Base-by-base conservation (phyloP, 2,888 invertebrate species). In the Apamea epomidion region DNA sequence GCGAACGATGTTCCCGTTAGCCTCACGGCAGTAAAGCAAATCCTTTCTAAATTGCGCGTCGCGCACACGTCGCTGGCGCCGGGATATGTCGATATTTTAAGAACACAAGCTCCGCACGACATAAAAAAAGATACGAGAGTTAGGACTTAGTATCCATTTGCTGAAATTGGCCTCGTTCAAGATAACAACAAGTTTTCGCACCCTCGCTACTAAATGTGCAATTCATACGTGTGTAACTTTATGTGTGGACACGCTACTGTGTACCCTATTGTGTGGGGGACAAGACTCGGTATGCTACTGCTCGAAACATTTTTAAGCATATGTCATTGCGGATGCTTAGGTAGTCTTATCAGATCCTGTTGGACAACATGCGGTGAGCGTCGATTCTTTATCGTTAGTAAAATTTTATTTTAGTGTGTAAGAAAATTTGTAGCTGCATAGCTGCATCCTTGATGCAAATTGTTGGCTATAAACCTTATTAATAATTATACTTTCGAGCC, bases 141-240 rank as follows among this genome's bases (percentile, higher is more conserved):
- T 95, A 96, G 96, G 96, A 97, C 97, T 97, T 96, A 97, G 97
- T 97, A 96, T 96, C 97, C 97, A 97, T 97, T 97, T 97, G 96
- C 94, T 92, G 96, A 97, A 97, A 97, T 97, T 97, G 97, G 97
- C 93, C 95, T 95, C 95, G 94, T 96, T 95, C 93, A 92, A 96
- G 97, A 97, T 97, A 97, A 96, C 96, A 96, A 96, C 96, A 97
- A 97, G 95, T 96, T 96, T 95, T 97, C 97, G 95, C 97, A 96
- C 97, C 96, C 97, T 97, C 96, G 93, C 93, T 91, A 94, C 95
- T 94, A 96, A 97, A 96, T 96, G 96, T 95, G 96, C 95, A 96
- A 96, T 96, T 96, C 96, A 97, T 96, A 95, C 93, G 95, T 95
- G 96, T 94, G 94, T 94, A 95, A 96, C 95, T 93, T 92, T 91